A percentile compares a stretch with the other conserved stretches of the same genome.
Conservation (phyloP, 2,113 vertebrate genomes). For the Neofelis nebulosa region DNA sequence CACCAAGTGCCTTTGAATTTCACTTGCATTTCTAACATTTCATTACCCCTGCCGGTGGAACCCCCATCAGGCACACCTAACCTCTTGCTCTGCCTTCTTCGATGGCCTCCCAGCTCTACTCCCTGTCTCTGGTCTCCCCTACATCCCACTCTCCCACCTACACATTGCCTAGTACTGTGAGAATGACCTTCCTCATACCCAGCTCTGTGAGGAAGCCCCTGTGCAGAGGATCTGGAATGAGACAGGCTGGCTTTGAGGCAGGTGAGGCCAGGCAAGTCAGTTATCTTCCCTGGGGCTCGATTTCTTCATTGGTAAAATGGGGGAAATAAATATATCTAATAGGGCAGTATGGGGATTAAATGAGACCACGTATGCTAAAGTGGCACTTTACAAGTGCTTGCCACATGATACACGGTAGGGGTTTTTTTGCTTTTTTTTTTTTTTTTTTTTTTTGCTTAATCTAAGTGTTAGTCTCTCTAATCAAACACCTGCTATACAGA, state of each 20-base stretch:
- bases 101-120: not conserved
- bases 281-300: not conserved
- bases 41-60: not conserved
- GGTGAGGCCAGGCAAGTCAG: not conserved
- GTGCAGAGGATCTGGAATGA: not conserved
- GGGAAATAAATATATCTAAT: not conserved
- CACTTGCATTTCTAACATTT: not conserved
- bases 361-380: not conserved
- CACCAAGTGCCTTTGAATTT: not conserved
- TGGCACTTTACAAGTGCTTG: slow-evolving; percentile 1
- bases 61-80: not conserved
- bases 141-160: not conserved
- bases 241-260: not conserved
- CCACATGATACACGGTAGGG: not conserved
- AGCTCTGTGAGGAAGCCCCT: not conserved
- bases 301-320: slow-evolving; percentile 5
- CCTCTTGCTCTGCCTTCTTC: not conserved
- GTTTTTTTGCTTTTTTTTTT: no score
- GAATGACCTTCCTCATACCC: not conserved
- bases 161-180: not conserved
- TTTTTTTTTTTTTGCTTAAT: not conserved
- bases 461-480: not conserved
- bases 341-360: not conserved
- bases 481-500: not conserved
- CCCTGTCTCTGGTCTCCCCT: not conserved